Percentiles rank a stretch among this genome's conserved stretches.
phyloP scores from a whole-genome alignment of 2,113 vertebrate species.

The Salvator merianae region DNA sequence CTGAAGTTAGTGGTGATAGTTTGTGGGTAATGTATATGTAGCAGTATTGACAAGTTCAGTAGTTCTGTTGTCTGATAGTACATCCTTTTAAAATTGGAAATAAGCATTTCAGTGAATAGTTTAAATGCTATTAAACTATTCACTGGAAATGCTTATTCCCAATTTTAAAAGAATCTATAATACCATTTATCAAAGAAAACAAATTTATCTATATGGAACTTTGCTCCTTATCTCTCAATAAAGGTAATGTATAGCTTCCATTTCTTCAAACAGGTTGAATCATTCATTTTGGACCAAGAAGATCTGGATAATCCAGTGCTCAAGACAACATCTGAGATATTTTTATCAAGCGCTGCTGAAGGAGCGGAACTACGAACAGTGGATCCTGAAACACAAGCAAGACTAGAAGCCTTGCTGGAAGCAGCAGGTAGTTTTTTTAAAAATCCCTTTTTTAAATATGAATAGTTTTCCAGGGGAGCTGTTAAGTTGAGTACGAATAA shows the following conservation, averaged over 20 bases:
- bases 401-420: slow-evolving; percentile 95
- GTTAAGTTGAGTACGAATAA: neutral
- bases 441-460: neutral
- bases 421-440: slow-evolving; percentile 87
- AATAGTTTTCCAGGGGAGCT: neutral
- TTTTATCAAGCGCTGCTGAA: slow-evolving; percentile 93
- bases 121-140: neutral
- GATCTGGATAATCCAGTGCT: slow-evolving; percentile 98
- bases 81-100: neutral
- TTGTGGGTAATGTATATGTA: neutral
- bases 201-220: neutral
- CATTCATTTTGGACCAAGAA: slow-evolving; percentile 99
- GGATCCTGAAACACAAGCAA: slow-evolving; percentile 97
- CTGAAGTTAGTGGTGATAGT: neutral
- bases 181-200: neutral
- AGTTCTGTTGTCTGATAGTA: neutral
- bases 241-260: slow-evolving; percentile 28
- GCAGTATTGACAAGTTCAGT: neutral
- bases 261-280: slow-evolving; percentile 88
- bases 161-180: neutral
- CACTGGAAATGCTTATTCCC: neutral
- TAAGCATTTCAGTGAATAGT: neutral
- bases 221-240: neutral
- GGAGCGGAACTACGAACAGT: slow-evolving; percentile 95
- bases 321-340: slow-evolving; percentile 96